Evolutionary conservation across 2,797 vertebrate species (phyloP), one percentile per base, ranked within the genome.

Genomic region (Bradypodion pumilum): DNA sequence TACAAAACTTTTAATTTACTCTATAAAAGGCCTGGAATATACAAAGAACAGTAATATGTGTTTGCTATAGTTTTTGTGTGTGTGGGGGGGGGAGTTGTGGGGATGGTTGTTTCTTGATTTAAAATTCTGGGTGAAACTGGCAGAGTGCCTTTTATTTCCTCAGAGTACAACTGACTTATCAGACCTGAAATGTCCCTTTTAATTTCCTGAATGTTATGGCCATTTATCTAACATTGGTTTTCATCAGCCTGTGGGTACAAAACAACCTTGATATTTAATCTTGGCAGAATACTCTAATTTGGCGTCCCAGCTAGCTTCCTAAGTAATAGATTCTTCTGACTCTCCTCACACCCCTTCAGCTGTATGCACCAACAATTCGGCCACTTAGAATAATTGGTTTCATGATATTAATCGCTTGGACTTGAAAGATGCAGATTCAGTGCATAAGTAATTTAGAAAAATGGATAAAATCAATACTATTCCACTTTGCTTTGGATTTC

Each of bases 361-460:
- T 78, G 7, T 68, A 1, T 46, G 49, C 3, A 3, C 1, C 68
- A 27, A 12, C 37, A 72, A 42, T 2, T 78, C 66, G 0, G 74
- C 70, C 76, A 85, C 1, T 66, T 83, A 42, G 59, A 80, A 80
- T 62, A 75, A 74, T 42, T 75, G 70, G 80, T 80, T 66, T 15
- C 42, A 60, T 44, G 40, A 15, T 75, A 29, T 86, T 32, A 69
- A 60, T 77, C 72, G 21, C 63, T 0, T 78, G 32, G 35, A 4
- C 21, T 78, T 4, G 60, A 76, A 23, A 66, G 74, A 49, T 5
- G 40, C 21, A 56, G 75, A 84, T 35, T 52, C 46, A 68, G 5
- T 72, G 27, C 2, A 1, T 63, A 62, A 85, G 46, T 10, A 40
- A 52, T 3, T 0, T 29, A 44, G 19, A 56, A 86, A 32, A 62